Base-by-base conservation (phyloP, 2,797 vertebrate species). In the Lagothrix lagotricha region DNA sequence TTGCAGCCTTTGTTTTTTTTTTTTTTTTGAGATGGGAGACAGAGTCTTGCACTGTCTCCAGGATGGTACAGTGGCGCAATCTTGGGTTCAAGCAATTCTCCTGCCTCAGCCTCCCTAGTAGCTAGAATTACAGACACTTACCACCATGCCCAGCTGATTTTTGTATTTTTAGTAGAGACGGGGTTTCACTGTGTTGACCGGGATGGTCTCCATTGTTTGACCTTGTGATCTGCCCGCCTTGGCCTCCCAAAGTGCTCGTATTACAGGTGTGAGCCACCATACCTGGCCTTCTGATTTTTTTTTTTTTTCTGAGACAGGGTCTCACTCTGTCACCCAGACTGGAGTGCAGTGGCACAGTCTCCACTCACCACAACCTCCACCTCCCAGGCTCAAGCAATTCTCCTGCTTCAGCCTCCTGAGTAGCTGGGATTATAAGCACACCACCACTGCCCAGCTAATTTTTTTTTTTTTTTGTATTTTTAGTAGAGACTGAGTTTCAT, bases 151-250 rank as follows among this genome's bases (percentile, higher is more conserved):
- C 3, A 17, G 61, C 33, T 67, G 19, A n/a, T 67, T 67, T 67
- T n/a, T 67, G 15, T 67, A 4, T 67, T 67, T 67, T 67, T 67
- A 9, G 61, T 67, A 67, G 61, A 67, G 61, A 67, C 4, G 7
- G 7, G 30, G 1, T 67, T 67, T 67, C 15, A 67, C 33, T 3
- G 0, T n/a, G 33, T 67, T 67, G 15, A 17, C 61, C 15, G 9
- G 61, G 33, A 67, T n/a, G 61, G 7, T 67, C 61, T 67, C 33
- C 7, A n/a, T 67, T 7, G n/a, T 17, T 17, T 67, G 7, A 67
- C 33, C 61, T 67, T 1, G 1, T 67, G 61, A 67, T n/a, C 61
- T 8, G 7, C 61, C 33, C 0, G 0, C 7, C 33, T 67, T 0
- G 33, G 33, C 33, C 15, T 67, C 33, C 33, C 33, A n/a, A 67